These are phyloP conservation scores for Pachyramphus minor DNA, from an alignment of 2,113 vertebrate genomes.

Conservation along the genomic window DNA sequence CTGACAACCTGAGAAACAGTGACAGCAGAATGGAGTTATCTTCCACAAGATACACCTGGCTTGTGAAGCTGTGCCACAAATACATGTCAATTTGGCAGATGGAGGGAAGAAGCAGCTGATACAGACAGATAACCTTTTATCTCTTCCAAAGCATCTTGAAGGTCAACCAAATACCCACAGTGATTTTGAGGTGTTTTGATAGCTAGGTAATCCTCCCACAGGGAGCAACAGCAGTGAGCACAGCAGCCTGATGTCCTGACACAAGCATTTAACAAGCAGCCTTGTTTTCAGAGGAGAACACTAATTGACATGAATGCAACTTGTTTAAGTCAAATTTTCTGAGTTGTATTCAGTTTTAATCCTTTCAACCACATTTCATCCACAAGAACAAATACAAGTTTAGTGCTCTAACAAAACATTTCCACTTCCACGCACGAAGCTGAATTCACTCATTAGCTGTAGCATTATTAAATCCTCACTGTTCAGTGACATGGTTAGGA, in stretches of 20 bases:
- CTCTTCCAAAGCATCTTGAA: background rate
- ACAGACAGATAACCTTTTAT: background rate
- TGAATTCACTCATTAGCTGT: background rate
- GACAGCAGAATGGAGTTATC: background rate
- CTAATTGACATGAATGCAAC: background rate
- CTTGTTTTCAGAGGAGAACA: background rate
- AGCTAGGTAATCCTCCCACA: background rate
- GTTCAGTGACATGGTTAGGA: background rate
- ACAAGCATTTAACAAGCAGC: background rate
- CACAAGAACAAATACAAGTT: background rate
- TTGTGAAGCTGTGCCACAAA: background rate
- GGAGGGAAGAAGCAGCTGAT: background rate
- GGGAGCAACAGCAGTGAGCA: background rate
- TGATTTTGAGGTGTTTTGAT: background rate
- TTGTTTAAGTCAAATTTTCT: background rate
- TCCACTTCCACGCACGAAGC: background rate
- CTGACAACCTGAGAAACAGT: background rate
- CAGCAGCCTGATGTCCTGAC: background rate
- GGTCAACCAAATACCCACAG: background rate
- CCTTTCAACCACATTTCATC: background rate
- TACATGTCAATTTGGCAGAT: background rate
- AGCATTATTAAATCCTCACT: background rate
- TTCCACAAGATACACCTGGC: background rate
- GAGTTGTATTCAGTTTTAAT: background rate
- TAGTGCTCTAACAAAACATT: background rate